A percentile compares a stretch with the other conserved stretches of the same genome.
These are phyloP conservation scores for Acrobasis suavella DNA, from an alignment of 2,888 invertebrate species.

Conservation along the genomic window DNA sequence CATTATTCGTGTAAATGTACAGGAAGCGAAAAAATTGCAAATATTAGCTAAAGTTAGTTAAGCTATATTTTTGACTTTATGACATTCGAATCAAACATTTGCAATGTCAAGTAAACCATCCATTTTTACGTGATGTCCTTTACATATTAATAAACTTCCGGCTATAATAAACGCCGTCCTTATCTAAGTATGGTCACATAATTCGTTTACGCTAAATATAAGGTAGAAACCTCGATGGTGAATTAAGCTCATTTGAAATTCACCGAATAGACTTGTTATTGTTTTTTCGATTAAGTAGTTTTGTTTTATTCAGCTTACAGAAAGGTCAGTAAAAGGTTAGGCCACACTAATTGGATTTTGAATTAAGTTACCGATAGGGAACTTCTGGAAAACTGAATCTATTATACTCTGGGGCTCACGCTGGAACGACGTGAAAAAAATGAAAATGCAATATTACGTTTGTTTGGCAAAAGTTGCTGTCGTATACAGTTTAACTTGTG, in stretches of 20 bases:
- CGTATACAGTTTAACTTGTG: conserved; percentile 46
- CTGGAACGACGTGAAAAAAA: conserved; percentile 10
- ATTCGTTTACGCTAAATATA: not conserved
- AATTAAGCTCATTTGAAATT: not conserved
- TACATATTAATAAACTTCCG: not conserved
- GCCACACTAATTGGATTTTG: conserved; percentile 16
- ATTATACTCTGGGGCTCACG: not conserved
- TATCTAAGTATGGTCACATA: not conserved
- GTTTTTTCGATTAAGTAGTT: conserved; percentile 5
- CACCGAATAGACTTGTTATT: not conserved
- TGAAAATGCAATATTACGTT: conserved; percentile 22
- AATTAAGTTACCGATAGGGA: conserved; percentile 1
- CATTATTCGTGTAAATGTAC: conserved; percentile 22
- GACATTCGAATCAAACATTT: not conserved
- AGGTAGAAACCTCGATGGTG: not conserved
- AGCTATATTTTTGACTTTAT: not conserved
- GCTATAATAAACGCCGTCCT: not conserved
- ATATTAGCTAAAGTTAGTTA: not conserved
- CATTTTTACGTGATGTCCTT: too few relatives aligned
- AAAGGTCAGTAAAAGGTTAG: conserved; percentile 15
- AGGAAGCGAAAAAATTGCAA: not conserved
- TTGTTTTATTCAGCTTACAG: conserved; percentile 5
- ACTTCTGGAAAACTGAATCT: not conserved
- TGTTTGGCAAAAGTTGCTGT: conserved; percentile 26
- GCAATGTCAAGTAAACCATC: not conserved